phyloP scores from a whole-genome alignment of 1,140 invertebrate genomes.

The Nasonia longicornis region DNA sequence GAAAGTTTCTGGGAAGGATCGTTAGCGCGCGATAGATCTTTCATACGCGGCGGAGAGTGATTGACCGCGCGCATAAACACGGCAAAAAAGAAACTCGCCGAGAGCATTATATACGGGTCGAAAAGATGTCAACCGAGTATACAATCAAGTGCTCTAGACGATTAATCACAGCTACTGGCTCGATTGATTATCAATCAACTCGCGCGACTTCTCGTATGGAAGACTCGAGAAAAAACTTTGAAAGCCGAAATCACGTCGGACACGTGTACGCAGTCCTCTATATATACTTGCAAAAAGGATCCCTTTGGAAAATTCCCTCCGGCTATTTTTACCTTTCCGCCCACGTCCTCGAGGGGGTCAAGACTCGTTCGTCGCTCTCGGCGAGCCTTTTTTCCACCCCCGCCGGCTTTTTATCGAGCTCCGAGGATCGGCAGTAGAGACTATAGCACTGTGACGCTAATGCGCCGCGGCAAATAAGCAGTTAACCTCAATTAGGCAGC shows the following conservation, averaged over 20 bases:
- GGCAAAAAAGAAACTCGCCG: not conserved
- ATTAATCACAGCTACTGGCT: not conserved
- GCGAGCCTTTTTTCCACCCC: not conserved
- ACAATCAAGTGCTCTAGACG: not conserved
- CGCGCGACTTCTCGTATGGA: not conserved
- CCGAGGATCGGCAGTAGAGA: not conserved
- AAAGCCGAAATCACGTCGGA: slow-evolving; percentile 15
- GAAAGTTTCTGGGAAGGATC: not conserved
- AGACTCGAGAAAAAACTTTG: not conserved
- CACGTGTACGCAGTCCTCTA: not conserved
- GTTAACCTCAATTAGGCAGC: slow-evolving; percentile 60
- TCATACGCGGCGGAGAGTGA: not conserved
- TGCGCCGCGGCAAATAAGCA: slow-evolving; percentile 55
- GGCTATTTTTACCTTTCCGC: slow-evolving; percentile 37
- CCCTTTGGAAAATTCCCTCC: slow-evolving; percentile 29
- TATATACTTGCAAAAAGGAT: slow-evolving; percentile 4
- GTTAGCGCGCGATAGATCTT: not conserved
- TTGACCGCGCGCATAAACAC: not conserved
- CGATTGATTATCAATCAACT: slow-evolving; percentile 1
- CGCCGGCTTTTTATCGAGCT: slow-evolving; percentile 31
- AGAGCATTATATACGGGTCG: not conserved
- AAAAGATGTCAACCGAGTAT: not conserved
- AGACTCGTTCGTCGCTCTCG: not conserved
- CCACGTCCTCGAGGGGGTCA: slow-evolving; percentile 29
- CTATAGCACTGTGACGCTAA: slow-evolving; percentile 31